Conservation (phyloP, 1,140 invertebrate species). For the Saccostrea glomerata region DNA sequence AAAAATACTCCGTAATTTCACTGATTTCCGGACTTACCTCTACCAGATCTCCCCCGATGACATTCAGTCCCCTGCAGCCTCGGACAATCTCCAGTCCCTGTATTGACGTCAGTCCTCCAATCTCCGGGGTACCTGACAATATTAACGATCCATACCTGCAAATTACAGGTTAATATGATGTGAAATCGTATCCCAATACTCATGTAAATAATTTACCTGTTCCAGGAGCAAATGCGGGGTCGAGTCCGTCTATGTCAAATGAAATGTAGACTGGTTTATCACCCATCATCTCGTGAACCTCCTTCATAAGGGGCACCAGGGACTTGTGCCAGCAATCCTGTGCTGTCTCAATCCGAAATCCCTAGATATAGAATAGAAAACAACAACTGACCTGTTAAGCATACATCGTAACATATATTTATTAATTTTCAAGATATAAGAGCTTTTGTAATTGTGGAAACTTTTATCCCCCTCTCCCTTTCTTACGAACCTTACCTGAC, state of each 20-base stretch:
- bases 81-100: constrained; percentile 75
- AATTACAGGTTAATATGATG: too few species aligned
- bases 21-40: constrained; percentile 68
- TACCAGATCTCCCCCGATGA: constrained; percentile 74
- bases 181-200: too few species aligned
- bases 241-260: constrained; percentile 94
- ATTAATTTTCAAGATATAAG: too few species aligned
- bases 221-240: constrained; percentile 91
- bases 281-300: constrained; percentile 75
- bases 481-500: constrained; percentile 63
- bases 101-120: constrained; percentile 72
- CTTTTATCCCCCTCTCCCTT: background rate
- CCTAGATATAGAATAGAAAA: constrained; percentile 58
- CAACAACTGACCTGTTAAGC: too few species aligned
- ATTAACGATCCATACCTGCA: background rate
- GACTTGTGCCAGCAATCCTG: constrained; percentile 74
- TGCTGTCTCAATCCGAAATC: constrained; percentile 68
- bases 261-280: constrained; percentile 90
- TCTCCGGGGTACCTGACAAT: constrained; percentile 73
- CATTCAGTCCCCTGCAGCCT: constrained; percentile 72
- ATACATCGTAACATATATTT: too few species aligned
- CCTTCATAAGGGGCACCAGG: constrained; percentile 71
- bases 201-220: constrained; percentile 84
- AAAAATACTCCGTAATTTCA: too few species aligned
- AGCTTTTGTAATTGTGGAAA: too few species aligned